A percentile compares a stretch with the other conserved stretches of the same genome.
phyloP scores from a whole-genome alignment of 2,113 vertebrate species.

The Rana temporaria region DNA sequence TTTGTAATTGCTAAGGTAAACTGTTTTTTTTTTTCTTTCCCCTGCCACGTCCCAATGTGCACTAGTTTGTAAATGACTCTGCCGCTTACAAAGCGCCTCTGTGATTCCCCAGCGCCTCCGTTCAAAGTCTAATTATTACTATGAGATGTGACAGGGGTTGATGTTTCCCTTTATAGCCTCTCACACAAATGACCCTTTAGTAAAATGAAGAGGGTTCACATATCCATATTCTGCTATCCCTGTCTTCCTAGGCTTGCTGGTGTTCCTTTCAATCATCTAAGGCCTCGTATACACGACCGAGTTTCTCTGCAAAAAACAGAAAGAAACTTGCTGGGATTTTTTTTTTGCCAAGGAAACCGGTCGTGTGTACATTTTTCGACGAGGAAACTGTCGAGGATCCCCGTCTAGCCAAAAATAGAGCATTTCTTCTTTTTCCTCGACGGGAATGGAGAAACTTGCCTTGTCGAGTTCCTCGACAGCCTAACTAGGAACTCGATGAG shows the following conservation, averaged over 20 bases:
- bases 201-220: not conserved
- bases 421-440: no score
- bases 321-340: no score
- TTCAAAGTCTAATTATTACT: constrained; percentile 45
- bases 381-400: no score
- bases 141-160: not conserved
- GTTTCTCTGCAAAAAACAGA: no score
- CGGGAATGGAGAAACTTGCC: no score
- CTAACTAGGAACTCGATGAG: no score
- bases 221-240: not conserved
- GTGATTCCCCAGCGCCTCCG: constrained; percentile 20
- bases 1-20: constrained; percentile 59
- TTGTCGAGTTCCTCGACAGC: no score
- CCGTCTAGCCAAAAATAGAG: no score
- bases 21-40: constrained; percentile 13
- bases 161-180: not conserved
- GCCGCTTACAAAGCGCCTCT: constrained; percentile 17
- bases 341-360: no score
- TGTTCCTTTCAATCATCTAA: not conserved
- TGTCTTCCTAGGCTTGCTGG: not conserved
- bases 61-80: constrained; percentile 16
- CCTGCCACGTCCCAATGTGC: constrained; percentile 22
- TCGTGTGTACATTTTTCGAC: no score
- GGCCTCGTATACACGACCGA: no score
- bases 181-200: not conserved